Base-by-base conservation (phyloP, 2,888 invertebrate species). In the Sipunculus nudus region DNA sequence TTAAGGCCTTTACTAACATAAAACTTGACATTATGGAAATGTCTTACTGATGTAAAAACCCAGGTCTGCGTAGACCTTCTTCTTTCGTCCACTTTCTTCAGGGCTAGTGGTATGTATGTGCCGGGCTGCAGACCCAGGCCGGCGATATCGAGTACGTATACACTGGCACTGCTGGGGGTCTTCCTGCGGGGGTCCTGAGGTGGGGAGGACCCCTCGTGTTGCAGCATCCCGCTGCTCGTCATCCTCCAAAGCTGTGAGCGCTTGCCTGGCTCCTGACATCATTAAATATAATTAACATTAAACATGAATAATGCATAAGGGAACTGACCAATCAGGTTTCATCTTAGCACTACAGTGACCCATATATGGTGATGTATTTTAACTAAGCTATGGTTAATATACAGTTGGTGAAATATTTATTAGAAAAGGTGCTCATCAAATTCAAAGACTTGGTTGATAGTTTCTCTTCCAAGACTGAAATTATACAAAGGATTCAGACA, bases 61-160 rank as follows among this genome's bases (percentile, higher is more conserved):
- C 98, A 98, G 2, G 92, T 92, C 86, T 98, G 98, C 49, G 96
- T 97, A 21, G 91, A 90, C 59, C 89, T 88, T 67, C 98, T 88
- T 46, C 94, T 89, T 32, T 89, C 88, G 84, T 96, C 95, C 1
- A 92, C 90, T 68, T 93, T 90, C 50, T 93, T 88, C 73, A 98
- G 87, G 74, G 91, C 90, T 43, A 98, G 87, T 50, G 89, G 88
- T 23, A 91, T 56, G 21, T 67, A 63, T 45, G 88, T 88, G 41
- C 89, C 90, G 0, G 95, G 96, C 80, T 93, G 92, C 6, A 93
- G 92, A 0, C 94, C 93, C 29, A 91, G 88, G 64, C 91, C 92
- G 66, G 92, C 92, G 68, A 96, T 92, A 84, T 97, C 97, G 71
- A 98, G 85, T 16, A 96, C 96, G 81, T 68, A 1, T 65, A 62